These are phyloP conservation scores for Mystacides longicornis DNA, from an alignment of 2,888 invertebrate genomes.

Conservation along the genomic window DNA sequence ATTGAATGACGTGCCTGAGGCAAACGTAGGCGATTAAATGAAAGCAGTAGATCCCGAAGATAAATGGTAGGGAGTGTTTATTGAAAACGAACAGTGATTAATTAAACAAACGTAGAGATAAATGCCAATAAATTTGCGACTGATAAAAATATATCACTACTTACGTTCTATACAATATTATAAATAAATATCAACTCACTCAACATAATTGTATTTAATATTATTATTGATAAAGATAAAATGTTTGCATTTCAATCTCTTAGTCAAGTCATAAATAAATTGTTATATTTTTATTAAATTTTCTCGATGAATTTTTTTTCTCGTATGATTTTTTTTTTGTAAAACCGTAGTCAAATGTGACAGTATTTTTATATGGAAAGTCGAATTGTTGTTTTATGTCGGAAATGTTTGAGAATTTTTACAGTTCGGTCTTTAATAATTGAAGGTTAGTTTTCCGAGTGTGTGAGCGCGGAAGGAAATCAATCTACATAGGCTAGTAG, in stretches of 20 bases:
- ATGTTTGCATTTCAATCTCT: slow-evolving; percentile 48
- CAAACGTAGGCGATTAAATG: too few relatives aligned
- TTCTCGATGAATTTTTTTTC: slow-evolving; percentile 34
- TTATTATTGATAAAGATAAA: slow-evolving; percentile 29
- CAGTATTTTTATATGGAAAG: slow-evolving; percentile 53
- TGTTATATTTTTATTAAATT: slow-evolving; percentile 47
- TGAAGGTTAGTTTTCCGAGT: slow-evolving; percentile 50
- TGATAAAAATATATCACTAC: slow-evolving; percentile 5
- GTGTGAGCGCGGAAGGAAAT: slow-evolving; percentile 11
- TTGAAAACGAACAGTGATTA: too few relatives aligned
- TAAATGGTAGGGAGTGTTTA: too few relatives aligned
- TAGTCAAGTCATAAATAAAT: slow-evolving; percentile 47
- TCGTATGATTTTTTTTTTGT: slow-evolving; percentile 43
- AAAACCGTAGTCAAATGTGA: slow-evolving; percentile 48
- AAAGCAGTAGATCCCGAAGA: too few relatives aligned
- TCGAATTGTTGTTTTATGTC: slow-evolving; percentile 31
- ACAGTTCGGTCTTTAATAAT: slow-evolving; percentile 43
- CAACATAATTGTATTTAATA: not conserved
- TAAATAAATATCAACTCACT: not conserved
- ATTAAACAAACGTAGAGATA: too few relatives aligned
- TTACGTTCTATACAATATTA: slow-evolving; percentile 1
- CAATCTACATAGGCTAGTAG: not conserved
- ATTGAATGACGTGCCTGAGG: too few relatives aligned
- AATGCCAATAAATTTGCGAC: slow-evolving; percentile 12
- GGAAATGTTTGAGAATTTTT: slow-evolving; percentile 31